A percentile compares a stretch with the other conserved stretches of the same genome.
Evolutionary conservation across 2,797 vertebrate genomes (phyloP).

Genomic region (Xenops minutus): DNA sequence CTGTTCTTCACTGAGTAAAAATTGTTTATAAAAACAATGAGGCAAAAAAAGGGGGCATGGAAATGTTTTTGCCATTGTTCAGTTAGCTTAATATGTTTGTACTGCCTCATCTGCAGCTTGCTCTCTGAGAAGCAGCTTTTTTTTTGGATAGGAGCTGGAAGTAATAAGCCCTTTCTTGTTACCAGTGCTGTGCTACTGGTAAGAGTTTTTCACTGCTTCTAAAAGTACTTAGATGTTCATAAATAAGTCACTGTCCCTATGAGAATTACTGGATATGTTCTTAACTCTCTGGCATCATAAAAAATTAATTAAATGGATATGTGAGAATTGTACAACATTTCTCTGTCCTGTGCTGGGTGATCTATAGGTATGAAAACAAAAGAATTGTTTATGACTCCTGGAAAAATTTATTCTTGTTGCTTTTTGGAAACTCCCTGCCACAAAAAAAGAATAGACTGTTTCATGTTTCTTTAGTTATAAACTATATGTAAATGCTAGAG

Average conservation of each 20-base stretch:
- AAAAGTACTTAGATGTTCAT: not conserved
- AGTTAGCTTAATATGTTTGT: not conserved
- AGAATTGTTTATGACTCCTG: not conserved
- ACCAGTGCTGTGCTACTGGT: not conserved
- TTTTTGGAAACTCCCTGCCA: not conserved
- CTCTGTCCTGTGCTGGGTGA: not conserved
- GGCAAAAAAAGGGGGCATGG: not conserved
- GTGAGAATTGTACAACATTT: not conserved
- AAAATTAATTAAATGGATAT: not conserved
- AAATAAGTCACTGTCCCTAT: not conserved
- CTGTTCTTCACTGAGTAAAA: not conserved
- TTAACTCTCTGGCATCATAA: not conserved
- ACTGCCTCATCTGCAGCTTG: not conserved
- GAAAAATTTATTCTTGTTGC: not conserved
- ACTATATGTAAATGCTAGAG: not conserved
- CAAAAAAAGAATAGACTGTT: not conserved
- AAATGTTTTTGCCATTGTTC: not conserved
- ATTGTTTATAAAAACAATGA: not conserved
- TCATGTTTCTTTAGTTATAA: not conserved
- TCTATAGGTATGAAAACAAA: fast-evolving
- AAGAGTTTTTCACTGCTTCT: not conserved
- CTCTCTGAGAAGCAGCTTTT: not conserved
- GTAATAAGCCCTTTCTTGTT: not conserved
- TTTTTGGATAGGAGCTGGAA: not conserved
- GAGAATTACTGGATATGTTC: not conserved